Evolutionary conservation across 2,797 vertebrate genomes (phyloP).

Genomic region (Poeciliopsis infans): DNA sequence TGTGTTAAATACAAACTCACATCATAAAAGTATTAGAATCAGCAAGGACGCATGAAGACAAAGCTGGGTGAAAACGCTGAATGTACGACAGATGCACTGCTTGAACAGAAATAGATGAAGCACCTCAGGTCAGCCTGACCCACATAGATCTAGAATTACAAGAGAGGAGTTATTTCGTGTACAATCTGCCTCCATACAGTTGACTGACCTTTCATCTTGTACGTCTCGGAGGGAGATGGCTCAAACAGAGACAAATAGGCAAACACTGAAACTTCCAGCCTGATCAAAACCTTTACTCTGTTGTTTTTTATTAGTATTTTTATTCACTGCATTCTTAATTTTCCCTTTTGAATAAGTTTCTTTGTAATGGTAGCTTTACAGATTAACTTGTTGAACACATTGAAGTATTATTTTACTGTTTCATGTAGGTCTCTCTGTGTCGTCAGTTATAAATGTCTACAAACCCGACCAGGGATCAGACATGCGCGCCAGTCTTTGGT

Average conservation of each 20-base stretch:
- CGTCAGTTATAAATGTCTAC: not conserved
- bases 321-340: not conserved
- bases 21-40: not conserved
- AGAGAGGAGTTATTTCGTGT: not conserved
- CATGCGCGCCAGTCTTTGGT: not conserved
- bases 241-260: not conserved
- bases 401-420: not conserved
- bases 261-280: not conserved
- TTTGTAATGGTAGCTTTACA: not conserved
- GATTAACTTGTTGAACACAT: not conserved
- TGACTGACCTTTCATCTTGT: not conserved
- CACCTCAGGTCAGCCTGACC: not conserved
- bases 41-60: too few relatives aligned
- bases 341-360: not conserved
- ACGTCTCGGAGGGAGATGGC: not conserved
- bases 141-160: not conserved
- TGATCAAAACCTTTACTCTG: not conserved
- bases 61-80: not conserved
- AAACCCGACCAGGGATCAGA: not conserved
- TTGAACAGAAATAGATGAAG: not conserved
- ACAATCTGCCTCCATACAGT: not conserved
- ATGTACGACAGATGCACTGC: not conserved
- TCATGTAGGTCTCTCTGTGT: not conserved
- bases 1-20: not conserved
- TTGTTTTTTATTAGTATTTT: too few relatives aligned